These are phyloP conservation scores for Aplocera efformata DNA, from an alignment of 2,888 invertebrate species.

Conservation along the genomic window DNA sequence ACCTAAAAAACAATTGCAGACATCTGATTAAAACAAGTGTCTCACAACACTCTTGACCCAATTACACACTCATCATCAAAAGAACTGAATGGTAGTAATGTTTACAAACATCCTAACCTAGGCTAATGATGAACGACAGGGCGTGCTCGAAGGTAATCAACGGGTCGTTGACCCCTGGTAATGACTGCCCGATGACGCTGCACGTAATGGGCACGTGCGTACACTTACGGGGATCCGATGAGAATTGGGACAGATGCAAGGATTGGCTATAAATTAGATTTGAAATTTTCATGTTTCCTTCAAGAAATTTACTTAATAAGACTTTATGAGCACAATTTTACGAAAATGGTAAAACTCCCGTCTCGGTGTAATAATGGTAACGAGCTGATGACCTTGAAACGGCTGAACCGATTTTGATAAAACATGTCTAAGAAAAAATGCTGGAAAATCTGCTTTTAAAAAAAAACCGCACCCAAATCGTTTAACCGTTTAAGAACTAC, in stretches of 20 bases:
- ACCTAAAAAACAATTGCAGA: too few species aligned
- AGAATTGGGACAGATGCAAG: conserved; percentile 49
- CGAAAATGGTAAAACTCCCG: too few species aligned
- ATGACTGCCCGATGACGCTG: conserved; percentile 79
- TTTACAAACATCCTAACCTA: conserved; percentile 81
- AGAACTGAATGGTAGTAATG: conserved; percentile 64
- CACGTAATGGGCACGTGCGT: conserved; percentile 63
- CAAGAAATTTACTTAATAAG: too few species aligned
- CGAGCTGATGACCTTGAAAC: too few species aligned
- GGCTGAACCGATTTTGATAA: too few species aligned
- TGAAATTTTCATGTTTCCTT: neutral
- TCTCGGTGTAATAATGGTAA: too few species aligned
- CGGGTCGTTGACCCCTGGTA: conserved; percentile 73
- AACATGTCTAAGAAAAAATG: too few species aligned
- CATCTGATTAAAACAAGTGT: too few species aligned
- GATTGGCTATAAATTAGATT: conserved; percentile 27
- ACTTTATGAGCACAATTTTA: too few species aligned
- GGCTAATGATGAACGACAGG: conserved; percentile 79
- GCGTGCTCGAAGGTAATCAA: conserved; percentile 74
- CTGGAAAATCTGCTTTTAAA: too few species aligned
- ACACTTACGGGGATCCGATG: conserved; percentile 36
- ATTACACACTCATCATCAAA: conserved; percentile 54
- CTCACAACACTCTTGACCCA: conserved; percentile 42
- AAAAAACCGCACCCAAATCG: too few species aligned
- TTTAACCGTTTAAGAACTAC: too few species aligned